Evolutionary conservation across 2,888 invertebrate genomes (phyloP), one percentile per base, ranked within the genome.

Genomic region (Empis livida): DNA sequence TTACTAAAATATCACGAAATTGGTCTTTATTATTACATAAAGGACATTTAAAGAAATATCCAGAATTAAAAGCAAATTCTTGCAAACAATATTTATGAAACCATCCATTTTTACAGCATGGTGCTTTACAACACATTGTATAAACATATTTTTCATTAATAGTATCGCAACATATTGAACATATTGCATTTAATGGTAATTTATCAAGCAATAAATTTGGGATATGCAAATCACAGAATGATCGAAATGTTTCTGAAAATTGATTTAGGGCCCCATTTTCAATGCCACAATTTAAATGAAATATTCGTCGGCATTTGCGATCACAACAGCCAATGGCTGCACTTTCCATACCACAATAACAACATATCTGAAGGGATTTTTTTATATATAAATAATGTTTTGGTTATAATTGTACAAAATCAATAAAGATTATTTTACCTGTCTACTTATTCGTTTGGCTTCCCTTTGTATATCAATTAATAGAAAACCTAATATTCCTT

Each of bases 21-120:
- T 78, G 76, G 1, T 71, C 58, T 43, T 76, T 77, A 59, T 86
- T 79, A 56, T 88, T 89, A 57, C 85, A 91, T 0, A 87, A 67
- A 0, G 91, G 90, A 61, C 91, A 91, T 59, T 86, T 89, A 54
- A 89, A 78, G 61, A 84, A 88, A 56, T 89, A 84, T 0, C 90
- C 91, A 0, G 88, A 80, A 54, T 76, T 82, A 8, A 78, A 61
- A 0, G 89, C 85, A 68, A 84, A 77, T 46, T 73, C 72, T 70
- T 82, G 80, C 30, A 86, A 60, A 65, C 90, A 90, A 14, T 57
- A 59, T 41, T 82, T 73, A 57, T 90, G 90, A 57, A 86, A 84
- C 80, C 84, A 86, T 0, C 80, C 77, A 52, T 80, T 81, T 23
- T 76, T 77, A 55, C 90, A 90, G 64, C 90, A 90, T 0, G 84